phyloP scores from a whole-genome alignment of 1,140 invertebrate species.

The Bombus confusus region DNA sequence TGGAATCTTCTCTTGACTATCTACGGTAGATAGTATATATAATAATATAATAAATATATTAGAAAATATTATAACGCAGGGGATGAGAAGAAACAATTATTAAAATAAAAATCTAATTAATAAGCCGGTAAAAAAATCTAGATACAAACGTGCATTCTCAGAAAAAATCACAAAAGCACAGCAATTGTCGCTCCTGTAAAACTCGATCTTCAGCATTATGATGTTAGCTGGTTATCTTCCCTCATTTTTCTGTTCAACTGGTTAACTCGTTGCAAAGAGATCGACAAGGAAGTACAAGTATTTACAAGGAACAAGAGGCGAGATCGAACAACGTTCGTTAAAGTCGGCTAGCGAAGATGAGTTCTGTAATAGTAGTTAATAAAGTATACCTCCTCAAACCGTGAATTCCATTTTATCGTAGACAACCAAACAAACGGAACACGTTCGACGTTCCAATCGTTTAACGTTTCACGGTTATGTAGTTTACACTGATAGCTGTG shows the following conservation, averaged over 20 bases:
- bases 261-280: neutral
- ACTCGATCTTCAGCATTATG: neutral
- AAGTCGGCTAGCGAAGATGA: neutral
- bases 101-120: neutral
- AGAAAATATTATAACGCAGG: too few relatives aligned
- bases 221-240: neutral
- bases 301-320: too few relatives aligned
- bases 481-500: slow-evolving; percentile 37
- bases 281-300: neutral
- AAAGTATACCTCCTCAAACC: neutral
- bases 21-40: too few relatives aligned
- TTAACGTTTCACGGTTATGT: slow-evolving; percentile 20
- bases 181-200: neutral
- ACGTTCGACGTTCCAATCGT: neutral
- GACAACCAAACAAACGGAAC: slow-evolving; percentile 3
- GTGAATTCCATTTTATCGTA: slow-evolving; percentile 3
- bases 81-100: too few relatives aligned
- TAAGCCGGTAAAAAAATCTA: neutral
- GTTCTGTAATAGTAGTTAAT: slow-evolving; percentile 1
- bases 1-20: neutral
- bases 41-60: too few relatives aligned
- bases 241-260: neutral
- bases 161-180: neutral
- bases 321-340: neutral
- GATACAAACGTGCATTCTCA: too few relatives aligned